Conservation (phyloP, 2,797 vertebrate species). For the Podarcis lilfordi region DNA sequence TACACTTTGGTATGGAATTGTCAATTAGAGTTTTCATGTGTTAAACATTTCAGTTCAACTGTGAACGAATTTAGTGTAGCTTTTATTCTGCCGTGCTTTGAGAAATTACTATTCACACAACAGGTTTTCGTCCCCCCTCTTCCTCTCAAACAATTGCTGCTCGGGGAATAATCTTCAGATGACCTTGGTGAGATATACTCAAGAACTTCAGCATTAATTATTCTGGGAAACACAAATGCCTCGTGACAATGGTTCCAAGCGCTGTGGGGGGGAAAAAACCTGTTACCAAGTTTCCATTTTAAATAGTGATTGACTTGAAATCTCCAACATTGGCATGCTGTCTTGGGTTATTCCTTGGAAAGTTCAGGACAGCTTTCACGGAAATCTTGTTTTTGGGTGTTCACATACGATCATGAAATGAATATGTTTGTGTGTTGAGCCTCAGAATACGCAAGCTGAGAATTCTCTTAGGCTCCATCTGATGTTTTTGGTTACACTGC, state of each 20-base stretch:
- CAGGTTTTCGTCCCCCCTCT: constrained; percentile 29
- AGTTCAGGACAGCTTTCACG: background rate
- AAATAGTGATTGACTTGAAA: constrained; percentile 46
- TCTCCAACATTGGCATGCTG: constrained; percentile 6
- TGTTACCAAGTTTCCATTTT: constrained; percentile 44
- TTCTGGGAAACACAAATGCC: constrained; percentile 63
- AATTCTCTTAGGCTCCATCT: background rate
- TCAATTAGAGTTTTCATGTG: constrained; percentile 80
- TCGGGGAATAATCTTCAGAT: constrained; percentile 69
- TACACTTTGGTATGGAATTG: constrained; percentile 78
- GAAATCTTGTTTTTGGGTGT: background rate
- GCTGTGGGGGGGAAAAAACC: constrained; percentile 52
- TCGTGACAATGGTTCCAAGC: constrained; percentile 55
- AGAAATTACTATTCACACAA: constrained; percentile 70
- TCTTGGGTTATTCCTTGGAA: background rate
- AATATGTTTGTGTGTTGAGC: background rate
- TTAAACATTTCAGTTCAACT: constrained; percentile 79
- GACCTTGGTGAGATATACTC: constrained; percentile 68
- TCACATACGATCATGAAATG: background rate
- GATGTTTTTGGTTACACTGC: background rate
- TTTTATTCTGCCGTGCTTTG: constrained; percentile 71
- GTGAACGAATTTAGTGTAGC: constrained; percentile 77
- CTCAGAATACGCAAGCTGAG: background rate
- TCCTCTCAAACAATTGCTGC: constrained; percentile 59
- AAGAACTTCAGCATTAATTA: constrained; percentile 69